phyloP scores from a whole-genome alignment of 2,888 invertebrate genomes.

The Molorchus minor region DNA sequence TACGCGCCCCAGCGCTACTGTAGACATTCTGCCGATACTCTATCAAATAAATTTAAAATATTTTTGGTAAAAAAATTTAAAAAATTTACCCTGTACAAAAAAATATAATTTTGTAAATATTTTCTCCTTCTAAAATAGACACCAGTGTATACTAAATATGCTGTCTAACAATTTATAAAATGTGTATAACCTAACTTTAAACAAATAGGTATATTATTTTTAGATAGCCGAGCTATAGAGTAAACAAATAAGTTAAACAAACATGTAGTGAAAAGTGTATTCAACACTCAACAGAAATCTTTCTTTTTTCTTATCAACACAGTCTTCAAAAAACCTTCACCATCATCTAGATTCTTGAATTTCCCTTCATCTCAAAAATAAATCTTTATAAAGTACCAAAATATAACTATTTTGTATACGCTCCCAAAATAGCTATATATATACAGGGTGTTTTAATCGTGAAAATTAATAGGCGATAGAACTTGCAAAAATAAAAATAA shows the following conservation, averaged over 20 bases:
- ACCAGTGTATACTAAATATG: neutral
- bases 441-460: too few relatives aligned
- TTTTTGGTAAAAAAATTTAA: too few relatives aligned
- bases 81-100: too few relatives aligned
- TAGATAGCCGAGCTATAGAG: conserved; percentile 4
- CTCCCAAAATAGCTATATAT: too few relatives aligned
- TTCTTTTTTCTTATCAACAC: neutral
- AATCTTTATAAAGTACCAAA: neutral
- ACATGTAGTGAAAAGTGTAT: neutral
- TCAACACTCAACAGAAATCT: too few relatives aligned
- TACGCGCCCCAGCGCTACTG: too few relatives aligned
- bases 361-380: neutral
- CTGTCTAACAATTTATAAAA: conserved; percentile 12
- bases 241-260: neutral
- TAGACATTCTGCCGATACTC: too few relatives aligned
- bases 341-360: neutral
- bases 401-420: too few relatives aligned
- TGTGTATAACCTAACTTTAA: conserved; percentile 3
- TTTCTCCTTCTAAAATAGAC: conserved; percentile 8
- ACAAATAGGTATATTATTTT: conserved; percentile 15
- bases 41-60: too few relatives aligned
- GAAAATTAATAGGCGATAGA: too few relatives aligned
- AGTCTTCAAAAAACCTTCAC: neutral
- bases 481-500: too few relatives aligned
- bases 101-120: conserved; percentile 10